Percentiles rank a stretch among this genome's conserved stretches.
Conservation (phyloP, 2,797 vertebrate genomes). For the Phoxinus dragarum region DNA sequence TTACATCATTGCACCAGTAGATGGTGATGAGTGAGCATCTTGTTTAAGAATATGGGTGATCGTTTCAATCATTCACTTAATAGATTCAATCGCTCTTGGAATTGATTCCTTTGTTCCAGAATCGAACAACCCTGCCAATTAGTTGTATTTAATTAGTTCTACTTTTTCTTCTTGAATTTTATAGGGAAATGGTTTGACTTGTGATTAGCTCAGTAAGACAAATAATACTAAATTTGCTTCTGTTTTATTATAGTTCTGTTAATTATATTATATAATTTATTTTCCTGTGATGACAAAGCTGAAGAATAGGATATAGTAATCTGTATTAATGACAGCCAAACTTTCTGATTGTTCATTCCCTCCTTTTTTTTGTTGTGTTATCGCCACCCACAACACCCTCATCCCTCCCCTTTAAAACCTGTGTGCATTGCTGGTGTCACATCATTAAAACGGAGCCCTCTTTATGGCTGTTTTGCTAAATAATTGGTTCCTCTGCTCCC, state of each 20-base stretch:
- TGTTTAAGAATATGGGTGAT: background rate
- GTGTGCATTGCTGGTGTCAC: conserved; percentile 53
- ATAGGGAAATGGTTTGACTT: background rate
- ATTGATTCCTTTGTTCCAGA: background rate
- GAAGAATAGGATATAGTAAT: background rate
- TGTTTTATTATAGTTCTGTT: background rate
- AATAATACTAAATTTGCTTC: background rate
- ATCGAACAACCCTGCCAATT: background rate
- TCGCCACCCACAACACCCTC: background rate
- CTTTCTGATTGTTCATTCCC: conserved; percentile 15
- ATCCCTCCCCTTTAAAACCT: conserved; percentile 43
- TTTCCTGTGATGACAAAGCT: background rate
- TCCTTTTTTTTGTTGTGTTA: background rate
- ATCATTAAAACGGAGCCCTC: conserved; percentile 62
- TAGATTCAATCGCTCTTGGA: background rate
- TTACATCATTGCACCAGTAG: background rate
- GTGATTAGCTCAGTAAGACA: background rate
- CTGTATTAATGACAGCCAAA: background rate
- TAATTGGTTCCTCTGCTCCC: conserved; percentile 67
- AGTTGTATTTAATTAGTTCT: background rate
- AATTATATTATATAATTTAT: background rate
- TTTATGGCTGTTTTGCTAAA: conserved; percentile 66
- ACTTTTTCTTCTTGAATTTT: background rate
- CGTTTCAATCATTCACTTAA: background rate
- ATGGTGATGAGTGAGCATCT: background rate